Evolutionary conservation across 2,797 vertebrate species (phyloP), one percentile per base, ranked within the genome.

Genomic region (Pteropus rufus): DNA sequence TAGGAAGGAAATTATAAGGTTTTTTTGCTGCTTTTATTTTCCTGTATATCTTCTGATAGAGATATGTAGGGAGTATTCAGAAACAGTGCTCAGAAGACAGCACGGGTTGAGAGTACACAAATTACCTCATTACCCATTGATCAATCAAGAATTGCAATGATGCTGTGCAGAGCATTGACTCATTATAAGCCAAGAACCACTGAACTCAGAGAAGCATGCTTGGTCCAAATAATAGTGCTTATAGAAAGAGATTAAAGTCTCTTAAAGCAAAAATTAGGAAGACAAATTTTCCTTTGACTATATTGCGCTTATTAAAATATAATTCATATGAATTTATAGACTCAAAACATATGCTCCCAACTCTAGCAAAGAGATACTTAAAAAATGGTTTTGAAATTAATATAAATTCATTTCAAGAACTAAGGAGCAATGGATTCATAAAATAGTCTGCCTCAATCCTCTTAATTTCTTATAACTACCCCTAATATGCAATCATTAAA

Each of bases 371-470:
- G 21, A 72, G 21, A 23, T 64, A 14, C 56, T 94, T 80, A 94
- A 85, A 89, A 97, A 96, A 80, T 58, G 54, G 29, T 58, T 76
- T 3, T 91, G 8, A 24, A 95, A 89, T 91, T 75, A 82, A 91
- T 58, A 3, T 58, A 79, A 86, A 49, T 89, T 84, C 65, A 94
- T 96, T 95, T 88, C 5, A 39, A 44, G 41, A 10, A 85, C 12
- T 46, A 84, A 54, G 44, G 36, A 90, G 29, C 14, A 92, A 83
- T 64, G 6, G 18, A 72, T 10, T 19, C 44, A 86, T 65, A 75
- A 93, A 95, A 62, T 26, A 29, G 44, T 80, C 34, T 85, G 7
- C 11, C 21, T 44, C 67, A 79, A 62, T 91, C 21, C 18, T 95
- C 39, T 84, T 44, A 79, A 34, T 76, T 96, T 95, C 70, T 89